phyloP scores from a whole-genome alignment of 2,113 vertebrate species.

The Festucalex cinctus region DNA sequence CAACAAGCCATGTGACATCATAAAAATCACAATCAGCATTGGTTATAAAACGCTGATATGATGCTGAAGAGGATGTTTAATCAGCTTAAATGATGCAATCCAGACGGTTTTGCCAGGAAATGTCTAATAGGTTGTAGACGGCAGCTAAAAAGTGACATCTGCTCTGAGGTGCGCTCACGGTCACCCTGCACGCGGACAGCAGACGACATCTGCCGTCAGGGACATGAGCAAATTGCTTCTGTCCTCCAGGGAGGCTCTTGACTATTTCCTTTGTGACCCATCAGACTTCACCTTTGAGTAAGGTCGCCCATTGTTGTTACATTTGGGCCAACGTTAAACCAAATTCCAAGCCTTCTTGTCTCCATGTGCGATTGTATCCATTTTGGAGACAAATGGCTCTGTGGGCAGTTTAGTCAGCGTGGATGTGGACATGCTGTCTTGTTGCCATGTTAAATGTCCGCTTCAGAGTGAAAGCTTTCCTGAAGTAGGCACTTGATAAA shows the following conservation, averaged over 20 bases:
- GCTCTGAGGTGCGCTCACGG: conserved; percentile 44
- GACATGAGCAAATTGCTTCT: conserved; percentile 5
- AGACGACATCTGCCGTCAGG: neutral
- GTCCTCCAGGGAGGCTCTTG: neutral
- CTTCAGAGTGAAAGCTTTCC: neutral
- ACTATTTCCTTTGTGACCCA: neutral
- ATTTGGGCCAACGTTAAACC: neutral
- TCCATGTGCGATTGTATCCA: neutral
- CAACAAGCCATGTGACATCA: conserved; percentile 32
- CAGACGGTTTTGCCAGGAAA: conserved; percentile 47
- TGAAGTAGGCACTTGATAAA: neutral
- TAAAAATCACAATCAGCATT: conserved; percentile 39
- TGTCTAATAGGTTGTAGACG: conserved; percentile 40
- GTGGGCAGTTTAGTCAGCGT: neutral
- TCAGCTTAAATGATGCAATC: conserved; percentile 57
- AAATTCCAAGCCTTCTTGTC: neutral
- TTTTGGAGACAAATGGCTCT: neutral
- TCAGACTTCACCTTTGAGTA: neutral
- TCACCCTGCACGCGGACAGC: conserved; percentile 36
- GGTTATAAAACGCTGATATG: conserved; percentile 22
- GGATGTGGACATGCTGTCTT: neutral
- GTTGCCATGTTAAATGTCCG: neutral
- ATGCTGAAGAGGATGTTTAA: conserved; percentile 46
- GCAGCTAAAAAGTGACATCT: conserved; percentile 44
- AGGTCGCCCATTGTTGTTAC: neutral